Percentiles rank a stretch among this genome's conserved stretches.
These are phyloP conservation scores for Strix occidentalis DNA, from an alignment of 2,797 vertebrate species.

Conservation along the genomic window DNA sequence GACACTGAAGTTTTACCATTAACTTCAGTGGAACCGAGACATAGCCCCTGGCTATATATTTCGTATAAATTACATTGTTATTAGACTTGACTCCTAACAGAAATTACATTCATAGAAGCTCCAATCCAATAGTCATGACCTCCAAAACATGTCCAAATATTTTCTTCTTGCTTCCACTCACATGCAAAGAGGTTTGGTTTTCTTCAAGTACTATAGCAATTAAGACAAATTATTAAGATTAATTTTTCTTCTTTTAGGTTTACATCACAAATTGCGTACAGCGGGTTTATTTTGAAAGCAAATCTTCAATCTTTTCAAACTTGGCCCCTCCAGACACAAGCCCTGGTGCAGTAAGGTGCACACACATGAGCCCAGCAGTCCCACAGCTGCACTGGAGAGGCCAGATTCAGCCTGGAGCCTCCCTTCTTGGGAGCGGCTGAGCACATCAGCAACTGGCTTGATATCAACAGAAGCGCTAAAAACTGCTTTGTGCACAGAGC, in stretches of 20 bases:
- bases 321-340: not conserved
- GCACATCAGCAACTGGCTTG: not conserved
- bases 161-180: not conserved
- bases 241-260: not conserved
- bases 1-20: not conserved
- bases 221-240: not conserved
- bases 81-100: constrained; percentile 25
- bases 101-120: not conserved
- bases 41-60: not conserved
- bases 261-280: not conserved
- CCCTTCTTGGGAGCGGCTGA: not conserved
- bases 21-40: not conserved
- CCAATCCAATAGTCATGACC: not conserved
- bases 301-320: not conserved
- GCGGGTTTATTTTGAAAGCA: not conserved
- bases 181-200: rapidly evolving
- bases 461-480: not conserved
- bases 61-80: not conserved
- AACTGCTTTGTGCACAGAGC: not conserved
- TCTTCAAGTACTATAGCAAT: not conserved
- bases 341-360: not conserved
- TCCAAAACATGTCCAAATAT: not conserved
- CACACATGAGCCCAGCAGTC: not conserved
- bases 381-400: not conserved
- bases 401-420: not conserved